phyloP scores from a whole-genome alignment of 2,797 vertebrate genomes.

The Poecilia gillii region DNA sequence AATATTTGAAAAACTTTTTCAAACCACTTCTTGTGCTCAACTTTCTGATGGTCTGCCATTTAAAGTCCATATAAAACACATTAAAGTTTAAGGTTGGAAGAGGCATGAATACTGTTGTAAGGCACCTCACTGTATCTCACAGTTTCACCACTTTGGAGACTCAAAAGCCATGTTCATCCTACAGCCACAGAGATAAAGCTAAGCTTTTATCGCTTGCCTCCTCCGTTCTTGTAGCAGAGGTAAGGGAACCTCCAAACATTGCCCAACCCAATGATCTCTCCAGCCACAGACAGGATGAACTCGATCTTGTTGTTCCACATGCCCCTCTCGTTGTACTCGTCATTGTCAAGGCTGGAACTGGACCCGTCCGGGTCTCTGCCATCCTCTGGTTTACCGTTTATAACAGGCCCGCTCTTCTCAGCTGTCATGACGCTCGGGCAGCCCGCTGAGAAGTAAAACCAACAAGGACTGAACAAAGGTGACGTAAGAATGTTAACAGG shows the following conservation, averaged over 20 bases:
- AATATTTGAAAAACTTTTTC: neutral
- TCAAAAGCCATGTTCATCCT: neutral
- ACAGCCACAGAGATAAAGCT: constrained; percentile 70
- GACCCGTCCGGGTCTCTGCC: constrained; percentile 88
- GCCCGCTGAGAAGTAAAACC: constrained; percentile 68
- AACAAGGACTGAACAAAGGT: constrained; percentile 13
- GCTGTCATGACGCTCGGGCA: constrained; percentile 93
- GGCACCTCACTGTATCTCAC: neutral
- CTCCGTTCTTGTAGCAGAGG: constrained; percentile 99
- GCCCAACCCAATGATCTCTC: constrained; percentile 97
- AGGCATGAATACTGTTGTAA: neutral
- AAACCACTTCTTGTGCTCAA: neutral
- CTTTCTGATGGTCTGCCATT: neutral
- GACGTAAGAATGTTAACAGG: constrained; percentile 29
- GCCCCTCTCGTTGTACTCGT: constrained; percentile 91
- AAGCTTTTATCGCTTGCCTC: constrained; percentile 86
- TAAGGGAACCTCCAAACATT: constrained; percentile 99
- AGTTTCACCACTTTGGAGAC: neutral
- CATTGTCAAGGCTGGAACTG: constrained; percentile 85
- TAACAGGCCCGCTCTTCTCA: constrained; percentile 94
- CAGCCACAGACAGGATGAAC: constrained; percentile 96
- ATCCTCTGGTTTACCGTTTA: constrained; percentile 95
- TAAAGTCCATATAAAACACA: neutral
- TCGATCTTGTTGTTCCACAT: constrained; percentile 99
- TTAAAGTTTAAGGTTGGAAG: neutral